Evolutionary conservation across 2,888 invertebrate species (phyloP).

Genomic region (Catonia carolina): DNA sequence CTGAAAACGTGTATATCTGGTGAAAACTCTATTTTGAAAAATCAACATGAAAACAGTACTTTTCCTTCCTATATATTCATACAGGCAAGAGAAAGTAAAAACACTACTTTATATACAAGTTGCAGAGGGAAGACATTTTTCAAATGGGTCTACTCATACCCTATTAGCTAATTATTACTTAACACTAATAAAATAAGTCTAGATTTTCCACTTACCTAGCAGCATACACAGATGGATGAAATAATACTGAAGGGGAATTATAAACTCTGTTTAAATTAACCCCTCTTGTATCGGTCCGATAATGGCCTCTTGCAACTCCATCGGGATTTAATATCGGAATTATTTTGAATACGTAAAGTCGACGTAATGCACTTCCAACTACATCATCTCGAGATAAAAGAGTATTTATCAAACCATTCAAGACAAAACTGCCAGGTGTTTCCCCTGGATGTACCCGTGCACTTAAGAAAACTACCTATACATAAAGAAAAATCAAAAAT

Average conservation of each 20-base stretch:
- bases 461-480: conserved; percentile 74
- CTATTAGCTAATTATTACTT: no score
- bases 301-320: conserved; percentile 79
- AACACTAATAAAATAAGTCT: no score
- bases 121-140: no score
- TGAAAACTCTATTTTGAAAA: no score
- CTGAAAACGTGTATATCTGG: no score
- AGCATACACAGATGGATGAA: conserved; percentile 81
- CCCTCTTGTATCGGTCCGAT: conserved; percentile 78
- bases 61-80: no score
- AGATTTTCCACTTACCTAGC: conserved; percentile 51
- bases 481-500: conserved; percentile 7
- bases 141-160: no score
- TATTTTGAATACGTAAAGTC: conserved; percentile 77
- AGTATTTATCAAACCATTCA: conserved; percentile 80
- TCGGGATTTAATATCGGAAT: conserved; percentile 89
- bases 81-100: no score
- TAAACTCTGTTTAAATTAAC: conserved; percentile 85
- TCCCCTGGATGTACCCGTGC: conserved; percentile 90
- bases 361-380: conserved; percentile 63
- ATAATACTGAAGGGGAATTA: conserved; percentile 62
- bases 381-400: conserved; percentile 67
- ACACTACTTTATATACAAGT: no score
- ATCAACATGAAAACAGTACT: no score
- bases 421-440: conserved; percentile 83